Percentiles rank a stretch among this genome's conserved stretches.
These are phyloP conservation scores for Peribatodes rhomboidaria DNA, from an alignment of 2,888 invertebrate genomes.

Conservation along the genomic window DNA sequence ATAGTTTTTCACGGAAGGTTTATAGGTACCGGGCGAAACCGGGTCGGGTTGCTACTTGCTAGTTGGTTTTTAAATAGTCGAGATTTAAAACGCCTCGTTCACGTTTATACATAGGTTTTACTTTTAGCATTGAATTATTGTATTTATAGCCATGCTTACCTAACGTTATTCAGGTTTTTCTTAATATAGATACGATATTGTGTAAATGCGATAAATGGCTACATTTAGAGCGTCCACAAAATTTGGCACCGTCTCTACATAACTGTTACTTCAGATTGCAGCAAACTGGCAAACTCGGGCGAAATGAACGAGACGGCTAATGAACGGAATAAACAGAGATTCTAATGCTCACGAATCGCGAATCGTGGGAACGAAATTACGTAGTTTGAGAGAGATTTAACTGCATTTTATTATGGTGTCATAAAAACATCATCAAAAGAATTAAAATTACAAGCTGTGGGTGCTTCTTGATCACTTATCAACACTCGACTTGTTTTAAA, in stretches of 20 bases:
- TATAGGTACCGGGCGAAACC: too few relatives aligned
- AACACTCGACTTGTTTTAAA: too few relatives aligned
- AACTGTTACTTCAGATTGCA: conserved; percentile 55
- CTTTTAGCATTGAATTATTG: too few relatives aligned
- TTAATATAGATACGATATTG: not conserved
- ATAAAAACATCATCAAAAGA: not conserved
- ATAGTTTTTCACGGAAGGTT: too few relatives aligned
- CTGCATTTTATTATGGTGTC: conserved; percentile 4
- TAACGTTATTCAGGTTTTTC: too few relatives aligned
- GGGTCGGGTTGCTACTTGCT: too few relatives aligned
- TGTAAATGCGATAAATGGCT: not conserved
- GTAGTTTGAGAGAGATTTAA: conserved; percentile 10
- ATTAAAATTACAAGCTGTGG: not conserved
- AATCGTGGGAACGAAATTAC: conserved; percentile 34
- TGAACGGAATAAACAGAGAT: conserved; percentile 32
- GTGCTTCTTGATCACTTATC: too few relatives aligned
- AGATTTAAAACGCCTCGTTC: too few relatives aligned
- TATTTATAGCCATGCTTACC: too few relatives aligned
- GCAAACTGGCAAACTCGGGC: conserved; percentile 43
- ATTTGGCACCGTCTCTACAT: conserved; percentile 42
- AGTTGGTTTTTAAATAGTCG: too few relatives aligned
- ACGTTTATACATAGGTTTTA: too few relatives aligned
- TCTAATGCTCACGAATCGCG: conserved; percentile 31
- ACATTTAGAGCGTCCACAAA: not conserved
- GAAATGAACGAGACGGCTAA: conserved; percentile 41